Evolutionary conservation across 2,113 vertebrate species (phyloP).

Genomic region (Ramphastos sulfuratus): DNA sequence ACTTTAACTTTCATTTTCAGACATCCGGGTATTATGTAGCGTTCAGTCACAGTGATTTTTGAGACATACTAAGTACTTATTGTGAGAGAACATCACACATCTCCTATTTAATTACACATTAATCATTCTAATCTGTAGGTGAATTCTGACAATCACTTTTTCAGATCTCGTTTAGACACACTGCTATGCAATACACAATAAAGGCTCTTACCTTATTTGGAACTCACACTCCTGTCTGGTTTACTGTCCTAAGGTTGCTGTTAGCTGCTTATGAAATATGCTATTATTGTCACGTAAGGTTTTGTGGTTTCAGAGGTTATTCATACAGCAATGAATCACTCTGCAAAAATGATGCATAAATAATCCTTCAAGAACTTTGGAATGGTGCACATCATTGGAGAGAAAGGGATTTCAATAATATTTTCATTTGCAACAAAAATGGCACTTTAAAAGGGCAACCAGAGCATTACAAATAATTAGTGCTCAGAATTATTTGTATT

Average conservation of each 20-base stretch:
- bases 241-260: rapidly evolving
- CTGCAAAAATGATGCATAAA: neutral
- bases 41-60: neutral
- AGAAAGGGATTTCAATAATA: neutral
- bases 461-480: neutral
- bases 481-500: neutral
- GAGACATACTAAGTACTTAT: neutral
- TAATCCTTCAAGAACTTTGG: neutral
- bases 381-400: rapidly evolving
- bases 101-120: neutral
- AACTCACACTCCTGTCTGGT: neutral
- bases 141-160: neutral
- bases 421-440: neutral
- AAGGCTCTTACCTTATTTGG: neutral
- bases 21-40: neutral
- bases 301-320: neutral
- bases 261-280: neutral
- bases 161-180: neutral
- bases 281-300: neutral
- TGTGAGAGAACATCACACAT: neutral
- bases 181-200: neutral
- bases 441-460: neutral
- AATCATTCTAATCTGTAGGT: neutral
- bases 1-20: neutral
- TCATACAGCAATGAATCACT: neutral